Percentiles rank a stretch among this genome's conserved stretches.
phyloP scores from a whole-genome alignment of 2,797 vertebrate genomes.

The Sphenopsis melanotis region DNA sequence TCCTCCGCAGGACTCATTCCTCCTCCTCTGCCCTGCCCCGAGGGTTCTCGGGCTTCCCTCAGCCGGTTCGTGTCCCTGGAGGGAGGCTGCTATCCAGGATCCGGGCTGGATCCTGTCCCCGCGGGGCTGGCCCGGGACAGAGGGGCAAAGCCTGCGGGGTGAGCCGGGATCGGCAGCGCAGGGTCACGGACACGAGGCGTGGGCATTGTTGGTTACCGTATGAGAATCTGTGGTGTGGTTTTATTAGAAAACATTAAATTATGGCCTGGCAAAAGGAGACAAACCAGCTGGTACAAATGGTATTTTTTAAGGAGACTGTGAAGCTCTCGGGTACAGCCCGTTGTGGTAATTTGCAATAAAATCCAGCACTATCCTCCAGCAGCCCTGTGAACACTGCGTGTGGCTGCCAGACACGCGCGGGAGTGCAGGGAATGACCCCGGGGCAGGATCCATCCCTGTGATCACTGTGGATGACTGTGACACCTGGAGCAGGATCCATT shows the following conservation, averaged over 20 bases:
- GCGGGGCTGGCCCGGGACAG: no score
- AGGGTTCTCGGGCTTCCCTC: neutral
- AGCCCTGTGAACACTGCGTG: no score
- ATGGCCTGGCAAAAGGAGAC: neutral
- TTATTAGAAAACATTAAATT: neutral
- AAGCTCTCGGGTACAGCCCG: no score
- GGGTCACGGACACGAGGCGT: rapidly evolving
- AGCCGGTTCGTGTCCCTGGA: rapidly evolving
- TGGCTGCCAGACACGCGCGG: neutral
- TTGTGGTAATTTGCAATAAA: neutral
- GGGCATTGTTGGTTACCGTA: rapidly evolving
- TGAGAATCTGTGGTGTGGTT: neutral
- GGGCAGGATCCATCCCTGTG: neutral
- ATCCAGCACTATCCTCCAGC: neutral
- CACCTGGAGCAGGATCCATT: neutral
- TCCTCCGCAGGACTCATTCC: rapidly evolving
- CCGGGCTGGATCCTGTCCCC: neutral
- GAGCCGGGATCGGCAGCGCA: neutral
- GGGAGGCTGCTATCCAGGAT: no score
- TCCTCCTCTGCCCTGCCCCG: neutral
- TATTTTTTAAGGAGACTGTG: neutral
- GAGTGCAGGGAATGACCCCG: no score
- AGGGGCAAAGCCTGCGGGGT: no score
- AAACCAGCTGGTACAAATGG: no score
- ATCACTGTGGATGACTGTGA: neutral